Conservation (phyloP, 2,113 vertebrate genomes). For the Acinonyx jubatus region DNA sequence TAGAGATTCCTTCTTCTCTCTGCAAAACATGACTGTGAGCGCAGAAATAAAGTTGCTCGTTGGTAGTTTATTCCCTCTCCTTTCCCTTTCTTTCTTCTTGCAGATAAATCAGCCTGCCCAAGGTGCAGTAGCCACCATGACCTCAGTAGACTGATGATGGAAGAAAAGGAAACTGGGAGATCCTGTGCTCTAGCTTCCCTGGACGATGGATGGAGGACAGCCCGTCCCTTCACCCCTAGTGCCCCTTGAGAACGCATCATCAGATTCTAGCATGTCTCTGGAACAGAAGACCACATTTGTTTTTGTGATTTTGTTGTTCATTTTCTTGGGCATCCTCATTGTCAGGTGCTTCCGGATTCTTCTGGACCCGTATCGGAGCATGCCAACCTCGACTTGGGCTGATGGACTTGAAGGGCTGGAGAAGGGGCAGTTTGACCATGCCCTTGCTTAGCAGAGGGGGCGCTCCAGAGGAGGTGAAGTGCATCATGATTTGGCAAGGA, state of each 20-base stretch:
- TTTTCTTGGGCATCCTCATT: slow-evolving; percentile 91
- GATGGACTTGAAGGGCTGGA: slow-evolving; percentile 90
- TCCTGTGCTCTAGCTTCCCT: slow-evolving; percentile 77
- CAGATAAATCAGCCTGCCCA: background rate
- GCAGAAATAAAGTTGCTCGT: background rate
- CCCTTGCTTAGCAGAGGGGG: slow-evolving; percentile 78
- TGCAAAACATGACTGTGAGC: background rate
- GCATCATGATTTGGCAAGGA: background rate
- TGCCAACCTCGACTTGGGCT: slow-evolving; percentile 90
- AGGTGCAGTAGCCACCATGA: slow-evolving; percentile 53
- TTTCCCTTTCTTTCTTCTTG: slow-evolving; percentile 14
- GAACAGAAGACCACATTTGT: slow-evolving; percentile 92
- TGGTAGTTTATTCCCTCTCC: background rate
- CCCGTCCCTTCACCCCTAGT: slow-evolving; percentile 84
- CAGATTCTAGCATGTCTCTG: slow-evolving; percentile 85
- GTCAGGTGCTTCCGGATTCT: slow-evolving; percentile 91
- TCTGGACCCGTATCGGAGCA: slow-evolving; percentile 89
- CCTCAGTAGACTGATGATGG: slow-evolving; percentile 69
- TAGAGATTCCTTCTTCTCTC: background rate
- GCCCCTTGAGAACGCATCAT: slow-evolving; percentile 76
- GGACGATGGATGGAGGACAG: slow-evolving; percentile 87
- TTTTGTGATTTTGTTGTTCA: slow-evolving; percentile 90
- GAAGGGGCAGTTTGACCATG: slow-evolving; percentile 91
- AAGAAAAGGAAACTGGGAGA: slow-evolving; percentile 78
- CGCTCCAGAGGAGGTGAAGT: background rate